A percentile compares a stretch with the other conserved stretches of the same genome.
Evolutionary conservation across 2,797 vertebrate genomes (phyloP).

Genomic region (Chelmon rostratus): DNA sequence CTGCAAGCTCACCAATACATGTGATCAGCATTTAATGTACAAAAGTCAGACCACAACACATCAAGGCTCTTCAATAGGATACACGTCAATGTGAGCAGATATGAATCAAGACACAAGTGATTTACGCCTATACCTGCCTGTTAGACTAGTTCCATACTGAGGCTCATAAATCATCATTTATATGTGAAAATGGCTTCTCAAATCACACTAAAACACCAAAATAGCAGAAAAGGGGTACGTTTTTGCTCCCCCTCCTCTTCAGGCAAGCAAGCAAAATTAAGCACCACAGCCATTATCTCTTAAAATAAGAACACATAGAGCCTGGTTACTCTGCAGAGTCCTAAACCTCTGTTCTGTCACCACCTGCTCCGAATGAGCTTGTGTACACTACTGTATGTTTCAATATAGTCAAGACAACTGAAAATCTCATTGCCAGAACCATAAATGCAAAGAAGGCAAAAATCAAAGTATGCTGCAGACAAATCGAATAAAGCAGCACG

Average conservation of each 20-base stretch:
- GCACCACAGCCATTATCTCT: background rate
- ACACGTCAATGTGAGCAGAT: background rate
- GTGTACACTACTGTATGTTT: background rate
- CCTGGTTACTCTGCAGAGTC: background rate
- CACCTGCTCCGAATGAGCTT: background rate
- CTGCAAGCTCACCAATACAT: conserved; percentile 18
- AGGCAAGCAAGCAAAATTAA: conserved; percentile 20
- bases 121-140: background rate
- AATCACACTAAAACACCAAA: background rate
- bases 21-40: conserved; percentile 11
- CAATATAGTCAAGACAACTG: background rate
- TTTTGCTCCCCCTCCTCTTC: background rate
- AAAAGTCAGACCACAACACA: conserved; percentile 9
- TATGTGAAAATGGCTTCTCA: background rate
- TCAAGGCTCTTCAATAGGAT: background rate
- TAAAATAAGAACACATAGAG: background rate
- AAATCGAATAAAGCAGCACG: conserved; percentile 7
- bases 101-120: conserved; percentile 1
- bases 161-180: background rate
- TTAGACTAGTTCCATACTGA: background rate
- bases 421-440: conserved; percentile 26
- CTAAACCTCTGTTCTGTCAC: background rate
- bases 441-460: background rate
- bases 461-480: background rate
- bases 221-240: background rate